Percentiles rank a stretch among this genome's conserved stretches.
Conservation (phyloP, 2,888 invertebrate genomes). For the Cyrtodaria siliqua region DNA sequence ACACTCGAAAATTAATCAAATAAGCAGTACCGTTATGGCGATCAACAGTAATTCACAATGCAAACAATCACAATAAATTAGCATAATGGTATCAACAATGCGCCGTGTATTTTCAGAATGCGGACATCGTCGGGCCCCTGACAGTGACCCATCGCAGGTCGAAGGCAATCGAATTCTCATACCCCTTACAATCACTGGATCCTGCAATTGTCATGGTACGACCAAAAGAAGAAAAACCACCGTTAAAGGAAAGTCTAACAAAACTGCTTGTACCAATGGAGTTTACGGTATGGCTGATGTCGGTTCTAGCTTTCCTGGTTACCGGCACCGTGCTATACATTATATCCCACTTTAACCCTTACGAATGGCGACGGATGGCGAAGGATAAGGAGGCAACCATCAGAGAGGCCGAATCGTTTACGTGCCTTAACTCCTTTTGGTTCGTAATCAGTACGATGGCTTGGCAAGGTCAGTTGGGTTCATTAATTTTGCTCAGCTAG, state of each 20-base stretch:
- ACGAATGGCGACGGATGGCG: slow-evolving; percentile 79
- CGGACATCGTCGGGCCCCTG: slow-evolving; percentile 73
- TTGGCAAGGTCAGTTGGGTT: slow-evolving; percentile 73
- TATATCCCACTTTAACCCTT: slow-evolving; percentile 77
- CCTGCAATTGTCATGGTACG: slow-evolving; percentile 72
- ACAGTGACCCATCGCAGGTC: slow-evolving; percentile 67
- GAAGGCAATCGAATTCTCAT: slow-evolving; percentile 70
- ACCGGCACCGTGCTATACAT: slow-evolving; percentile 76
- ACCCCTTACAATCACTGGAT: slow-evolving; percentile 70
- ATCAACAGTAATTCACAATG: too few species aligned
- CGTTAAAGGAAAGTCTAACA: slow-evolving; percentile 65
- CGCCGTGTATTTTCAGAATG: too few species aligned
- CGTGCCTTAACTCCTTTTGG: slow-evolving; percentile 80
- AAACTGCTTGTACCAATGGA: slow-evolving; percentile 72
- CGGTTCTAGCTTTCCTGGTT: slow-evolving; percentile 72
- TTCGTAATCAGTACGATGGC: slow-evolving; percentile 73
- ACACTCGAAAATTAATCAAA: too few species aligned
- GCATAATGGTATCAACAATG: too few species aligned
- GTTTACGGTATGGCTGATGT: slow-evolving; percentile 76
- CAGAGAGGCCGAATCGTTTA: slow-evolving; percentile 79
- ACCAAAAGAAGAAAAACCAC: slow-evolving; percentile 56
- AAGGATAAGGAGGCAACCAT: slow-evolving; percentile 75
- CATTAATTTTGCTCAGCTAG: too few species aligned
- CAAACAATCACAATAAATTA: too few species aligned
- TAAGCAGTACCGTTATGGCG: too few species aligned